Base-by-base conservation (phyloP, 2,797 vertebrate genomes). In the Limnodromus scolopaceus region DNA sequence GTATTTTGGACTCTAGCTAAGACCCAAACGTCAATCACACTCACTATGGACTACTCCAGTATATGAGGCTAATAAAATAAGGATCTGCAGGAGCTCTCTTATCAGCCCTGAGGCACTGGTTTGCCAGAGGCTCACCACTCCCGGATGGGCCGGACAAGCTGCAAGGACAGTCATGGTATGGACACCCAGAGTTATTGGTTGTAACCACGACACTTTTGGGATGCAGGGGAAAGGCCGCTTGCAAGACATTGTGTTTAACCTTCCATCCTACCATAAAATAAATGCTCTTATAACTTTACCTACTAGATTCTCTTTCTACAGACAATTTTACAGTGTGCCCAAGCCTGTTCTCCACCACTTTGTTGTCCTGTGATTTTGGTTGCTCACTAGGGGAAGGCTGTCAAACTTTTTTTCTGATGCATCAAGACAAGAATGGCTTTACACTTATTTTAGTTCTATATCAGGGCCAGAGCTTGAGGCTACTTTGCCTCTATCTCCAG, bases 141-240 rank as follows among this genome's bases (percentile, higher is more conserved):
- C 1, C 0, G 23, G 57, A 5, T 4, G 3, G 10, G 16, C 51
- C 79, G 9, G 48, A 11, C 13, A 64, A 63, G 39, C 5, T 45
- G 20, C 41, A 75, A 51, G 72, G 28, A 11, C 54, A 82, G 57
- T 10, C 55, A 4, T n/a, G 6, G 7, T 0, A 4, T 25, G 7
- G 14, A 1, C 2, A 6, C 34, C 45, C 38, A 3, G 11, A 19
- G 28, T 0, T 5, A n/a, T 22, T 2, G 16, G 3, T 41, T 64
- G 25, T 3, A 54, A 9, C 38, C 1, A 3, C 45, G 46, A 41
- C 3, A 0, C 16, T 65, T 43, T 28, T 25, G n/a, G 61, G 53
- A 16, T 5, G 36, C 36, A 23, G 20, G 13, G 27, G 19, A 55
- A 48, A 39, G 5, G 32, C 24, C 7, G 0, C 14, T 60, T n/a